Percentiles rank a stretch among this genome's conserved stretches.
phyloP scores from a whole-genome alignment of 2,113 vertebrate genomes.

The Macrotis lagotis region DNA sequence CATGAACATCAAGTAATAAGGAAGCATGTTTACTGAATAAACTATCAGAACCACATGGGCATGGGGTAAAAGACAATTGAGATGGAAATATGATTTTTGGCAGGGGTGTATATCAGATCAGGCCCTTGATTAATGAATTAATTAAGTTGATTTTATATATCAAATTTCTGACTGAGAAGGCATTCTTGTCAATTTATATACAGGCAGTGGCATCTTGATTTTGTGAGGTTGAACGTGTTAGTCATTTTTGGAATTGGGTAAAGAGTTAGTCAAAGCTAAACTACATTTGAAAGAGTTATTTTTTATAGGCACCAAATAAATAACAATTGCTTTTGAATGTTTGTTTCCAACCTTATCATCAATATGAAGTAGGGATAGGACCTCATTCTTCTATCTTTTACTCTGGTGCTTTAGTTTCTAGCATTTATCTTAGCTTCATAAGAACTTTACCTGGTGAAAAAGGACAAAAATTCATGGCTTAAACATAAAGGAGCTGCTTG shows the following conservation, averaged over 20 bases:
- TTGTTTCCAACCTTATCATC: conserved; percentile 43
- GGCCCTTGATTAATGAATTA: background rate
- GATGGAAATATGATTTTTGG: background rate
- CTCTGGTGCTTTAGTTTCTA: conserved; percentile 66
- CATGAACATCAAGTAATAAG: conserved; percentile 9
- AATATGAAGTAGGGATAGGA: conserved; percentile 56
- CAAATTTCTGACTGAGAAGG: background rate
- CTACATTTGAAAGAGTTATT: conserved; percentile 48
- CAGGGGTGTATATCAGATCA: background rate
- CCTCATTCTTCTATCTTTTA: conserved; percentile 43
- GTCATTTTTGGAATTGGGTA: conserved; percentile 46
- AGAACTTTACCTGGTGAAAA: conserved; percentile 60
- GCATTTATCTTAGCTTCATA: conserved; percentile 74
- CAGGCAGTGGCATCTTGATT: background rate
- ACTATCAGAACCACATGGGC: background rate
- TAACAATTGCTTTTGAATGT: conserved; percentile 56
- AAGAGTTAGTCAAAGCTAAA: conserved; percentile 26
- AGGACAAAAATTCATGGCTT: conserved; percentile 59
- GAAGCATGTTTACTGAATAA: conserved; percentile 18
- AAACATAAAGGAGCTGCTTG: conserved; percentile 67
- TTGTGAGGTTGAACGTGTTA: background rate
- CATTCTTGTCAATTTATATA: background rate
- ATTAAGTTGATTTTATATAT: conserved; percentile 26
- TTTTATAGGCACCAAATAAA: conserved; percentile 45
- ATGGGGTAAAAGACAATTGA: conserved; percentile 20